Percentiles rank a stretch among this genome's conserved stretches.
Conservation (phyloP, 2,797 vertebrate genomes). For the Channa striata region DNA sequence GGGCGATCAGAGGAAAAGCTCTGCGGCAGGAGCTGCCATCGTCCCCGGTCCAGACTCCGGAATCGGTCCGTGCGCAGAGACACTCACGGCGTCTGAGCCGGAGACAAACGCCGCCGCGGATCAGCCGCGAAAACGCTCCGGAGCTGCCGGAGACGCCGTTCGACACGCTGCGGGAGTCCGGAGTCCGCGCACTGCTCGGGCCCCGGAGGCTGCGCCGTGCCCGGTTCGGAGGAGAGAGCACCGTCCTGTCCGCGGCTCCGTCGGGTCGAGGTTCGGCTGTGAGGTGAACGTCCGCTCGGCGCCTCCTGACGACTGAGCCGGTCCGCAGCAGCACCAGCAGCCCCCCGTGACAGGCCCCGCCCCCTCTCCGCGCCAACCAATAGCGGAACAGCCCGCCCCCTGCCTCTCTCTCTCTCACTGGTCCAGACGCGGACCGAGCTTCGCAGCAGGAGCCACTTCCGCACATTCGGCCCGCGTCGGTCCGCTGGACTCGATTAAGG, state of each 20-base stretch:
- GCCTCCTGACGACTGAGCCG: conserved; percentile 33
- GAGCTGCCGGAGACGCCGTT: neutral
- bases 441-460: conserved; percentile 29
- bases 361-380: conserved; percentile 49
- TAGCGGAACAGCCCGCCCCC: conserved; percentile 27
- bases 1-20: conserved; percentile 10
- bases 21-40: conserved; percentile 30
- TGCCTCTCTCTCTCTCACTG: neutral
- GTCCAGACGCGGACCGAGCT: conserved; percentile 6
- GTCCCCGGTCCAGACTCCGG: conserved; percentile 21
- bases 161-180: conserved; percentile 4
- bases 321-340: conserved; percentile 37
- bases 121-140: neutral
- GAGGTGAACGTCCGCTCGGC: conserved; percentile 8
- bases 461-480: neutral
- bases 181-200: neutral
- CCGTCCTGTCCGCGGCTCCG: conserved; percentile 3
- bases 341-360: conserved; percentile 32
- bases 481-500: conserved; percentile 6
- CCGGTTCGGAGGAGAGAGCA: conserved; percentile 8
- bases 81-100: no score
- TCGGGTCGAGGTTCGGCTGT: neutral
- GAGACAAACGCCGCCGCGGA: conserved; percentile 13
- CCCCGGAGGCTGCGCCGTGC: conserved; percentile 17
- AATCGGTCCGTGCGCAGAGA: neutral